Conservation (phyloP, 2,797 vertebrate genomes). For the Oreochromis mossambicus region DNA sequence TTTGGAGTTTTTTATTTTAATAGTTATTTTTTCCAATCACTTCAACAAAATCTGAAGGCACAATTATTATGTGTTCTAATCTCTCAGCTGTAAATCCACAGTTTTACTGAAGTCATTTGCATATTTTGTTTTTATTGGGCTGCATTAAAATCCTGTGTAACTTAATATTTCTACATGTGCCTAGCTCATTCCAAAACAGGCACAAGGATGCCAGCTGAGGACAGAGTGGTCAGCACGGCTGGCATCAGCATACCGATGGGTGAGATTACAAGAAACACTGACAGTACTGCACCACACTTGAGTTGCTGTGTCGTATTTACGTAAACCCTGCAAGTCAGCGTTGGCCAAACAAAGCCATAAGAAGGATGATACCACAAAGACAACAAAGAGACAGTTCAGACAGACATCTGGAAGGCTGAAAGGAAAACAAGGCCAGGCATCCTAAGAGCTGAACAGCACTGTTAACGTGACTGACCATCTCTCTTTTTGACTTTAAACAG, state of each 20-base stretch:
- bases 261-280: conserved; percentile 20
- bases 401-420: conserved; percentile 36
- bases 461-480: conserved; percentile 35
- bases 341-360: conserved; percentile 41
- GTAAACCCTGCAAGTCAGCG: conserved; percentile 17
- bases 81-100: not conserved
- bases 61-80: not conserved
- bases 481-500: conserved; percentile 56
- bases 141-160: not conserved
- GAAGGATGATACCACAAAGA: conserved; percentile 23
- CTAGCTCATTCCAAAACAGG: not conserved
- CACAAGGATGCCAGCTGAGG: not conserved
- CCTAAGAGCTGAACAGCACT: conserved; percentile 13
- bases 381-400: conserved; percentile 36
- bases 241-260: not conserved
- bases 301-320: conserved; percentile 17
- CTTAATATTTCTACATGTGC: not conserved
- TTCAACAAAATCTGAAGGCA: not conserved
- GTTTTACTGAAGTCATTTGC: not conserved
- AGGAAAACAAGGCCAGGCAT: conserved; percentile 18
- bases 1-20: not conserved
- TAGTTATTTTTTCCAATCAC: not conserved
- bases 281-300: not conserved
- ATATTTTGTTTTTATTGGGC: not conserved
- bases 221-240: conserved; percentile 22